phyloP scores from a whole-genome alignment of 2,113 vertebrate genomes.

The Rostratula benghalensis region DNA sequence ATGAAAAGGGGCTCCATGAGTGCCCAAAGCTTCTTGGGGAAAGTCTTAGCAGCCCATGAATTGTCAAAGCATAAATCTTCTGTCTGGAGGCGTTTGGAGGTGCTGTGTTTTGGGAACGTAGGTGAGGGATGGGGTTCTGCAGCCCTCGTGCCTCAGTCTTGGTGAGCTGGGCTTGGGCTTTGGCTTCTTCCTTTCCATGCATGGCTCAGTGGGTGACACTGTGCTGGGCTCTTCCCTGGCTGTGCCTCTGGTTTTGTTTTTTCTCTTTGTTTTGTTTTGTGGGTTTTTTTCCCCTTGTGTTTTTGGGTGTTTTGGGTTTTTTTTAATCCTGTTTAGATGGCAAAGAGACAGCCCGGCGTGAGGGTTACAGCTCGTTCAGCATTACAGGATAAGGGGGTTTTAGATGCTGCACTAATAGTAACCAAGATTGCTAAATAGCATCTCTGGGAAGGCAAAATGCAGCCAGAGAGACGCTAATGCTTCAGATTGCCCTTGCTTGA shows the following conservation, averaged over 20 bases:
- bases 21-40: accelerated
- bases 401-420: neutral
- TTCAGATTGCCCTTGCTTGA: neutral
- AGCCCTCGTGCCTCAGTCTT: neutral
- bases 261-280: neutral
- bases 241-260: neutral
- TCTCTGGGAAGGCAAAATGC: neutral
- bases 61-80: neutral
- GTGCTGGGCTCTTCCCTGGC: accelerated
- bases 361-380: neutral
- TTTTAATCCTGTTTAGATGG: neutral
- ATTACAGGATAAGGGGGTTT: accelerated
- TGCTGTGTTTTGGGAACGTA: neutral
- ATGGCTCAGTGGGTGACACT: neutral
- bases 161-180: neutral
- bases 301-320: too few relatives aligned
- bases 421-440: neutral
- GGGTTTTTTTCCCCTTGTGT: too few relatives aligned
- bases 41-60: neutral
- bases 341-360: accelerated
- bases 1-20: neutral
- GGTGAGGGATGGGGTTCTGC: neutral
- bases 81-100: neutral
- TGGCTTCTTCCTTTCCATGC: accelerated
- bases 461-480: neutral